phyloP scores from a whole-genome alignment of 2,888 invertebrate genomes.

The Automeris io region DNA sequence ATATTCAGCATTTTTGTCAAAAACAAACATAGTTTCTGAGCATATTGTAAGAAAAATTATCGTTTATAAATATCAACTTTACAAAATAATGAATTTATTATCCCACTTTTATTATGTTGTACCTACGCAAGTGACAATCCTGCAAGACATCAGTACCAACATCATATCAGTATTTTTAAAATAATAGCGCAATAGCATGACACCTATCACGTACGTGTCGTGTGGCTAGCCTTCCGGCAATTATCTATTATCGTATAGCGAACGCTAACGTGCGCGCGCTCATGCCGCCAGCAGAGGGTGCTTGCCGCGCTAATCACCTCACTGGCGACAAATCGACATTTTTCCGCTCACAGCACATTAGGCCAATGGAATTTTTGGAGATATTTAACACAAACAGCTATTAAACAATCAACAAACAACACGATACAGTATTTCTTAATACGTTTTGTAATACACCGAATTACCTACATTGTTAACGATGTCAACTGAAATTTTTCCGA shows the following conservation, averaged over 20 bases:
- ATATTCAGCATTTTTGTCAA: too few species aligned
- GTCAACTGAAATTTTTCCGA: background rate
- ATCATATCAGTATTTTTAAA: too few species aligned
- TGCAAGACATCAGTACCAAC: too few species aligned
- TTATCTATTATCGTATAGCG: background rate
- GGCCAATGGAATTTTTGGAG: slow-evolving; percentile 36
- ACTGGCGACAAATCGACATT: slow-evolving; percentile 40
- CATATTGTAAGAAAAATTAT: too few species aligned
- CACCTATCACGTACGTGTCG: slow-evolving; percentile 9
- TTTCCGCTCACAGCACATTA: slow-evolving; percentile 40
- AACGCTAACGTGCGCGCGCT: background rate
- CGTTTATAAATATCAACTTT: too few species aligned
- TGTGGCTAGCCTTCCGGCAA: background rate
- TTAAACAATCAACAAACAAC: slow-evolving; percentile 10
- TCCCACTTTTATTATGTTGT: too few species aligned
- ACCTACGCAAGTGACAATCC: too few species aligned
- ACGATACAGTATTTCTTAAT: slow-evolving; percentile 18
- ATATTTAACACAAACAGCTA: background rate
- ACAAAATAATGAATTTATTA: too few species aligned
- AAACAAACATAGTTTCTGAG: too few species aligned
- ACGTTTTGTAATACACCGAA: slow-evolving; percentile 14
- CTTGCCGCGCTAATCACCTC: background rate
- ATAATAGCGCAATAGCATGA: too few species aligned
- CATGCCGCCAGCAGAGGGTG: background rate
- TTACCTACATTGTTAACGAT: slow-evolving; percentile 1